Conservation (phyloP, 1,140 invertebrate genomes). For the Cydia splendana region DNA sequence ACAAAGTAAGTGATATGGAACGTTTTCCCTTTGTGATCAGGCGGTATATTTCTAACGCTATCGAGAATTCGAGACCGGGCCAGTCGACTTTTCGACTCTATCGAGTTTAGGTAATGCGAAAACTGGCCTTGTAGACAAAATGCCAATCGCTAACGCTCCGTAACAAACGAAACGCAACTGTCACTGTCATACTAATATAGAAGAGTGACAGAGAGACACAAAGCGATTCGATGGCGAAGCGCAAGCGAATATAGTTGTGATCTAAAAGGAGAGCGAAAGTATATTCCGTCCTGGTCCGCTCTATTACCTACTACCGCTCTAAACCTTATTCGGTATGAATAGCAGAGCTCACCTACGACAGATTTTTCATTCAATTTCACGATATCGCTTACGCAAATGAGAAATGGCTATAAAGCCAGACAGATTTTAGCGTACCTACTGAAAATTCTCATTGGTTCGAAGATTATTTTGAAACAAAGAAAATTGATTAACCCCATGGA, state of each 20-base stretch:
- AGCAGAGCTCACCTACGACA: slow-evolving; percentile 1
- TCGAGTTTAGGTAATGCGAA: too few species aligned
- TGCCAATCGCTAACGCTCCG: too few species aligned
- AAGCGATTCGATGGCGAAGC: too few species aligned
- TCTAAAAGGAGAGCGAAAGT: too few species aligned
- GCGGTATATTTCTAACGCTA: not conserved
- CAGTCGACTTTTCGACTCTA: not conserved
- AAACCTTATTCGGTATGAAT: not conserved
- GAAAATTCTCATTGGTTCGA: not conserved
- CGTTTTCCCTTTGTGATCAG: slow-evolving; percentile 23
- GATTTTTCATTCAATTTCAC: slow-evolving; percentile 30
- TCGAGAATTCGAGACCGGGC: not conserved
- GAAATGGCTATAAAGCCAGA: slow-evolving; percentile 12
- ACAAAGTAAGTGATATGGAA: slow-evolving; percentile 24
- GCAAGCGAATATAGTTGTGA: too few species aligned
- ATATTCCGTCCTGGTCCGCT: too few species aligned
- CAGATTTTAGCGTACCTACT: not conserved
- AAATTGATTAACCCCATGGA: too few species aligned
- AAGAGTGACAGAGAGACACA: too few species aligned
- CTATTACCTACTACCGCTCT: too few species aligned
- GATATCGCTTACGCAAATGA: slow-evolving; percentile 23
- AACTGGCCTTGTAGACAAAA: too few species aligned
- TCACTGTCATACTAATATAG: too few species aligned
- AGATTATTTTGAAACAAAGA: not conserved
- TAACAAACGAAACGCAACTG: too few species aligned